Evolutionary conservation across 2,797 vertebrate genomes (phyloP), one percentile per base, ranked within the genome.

Genomic region (Molossus molossus): DNA sequence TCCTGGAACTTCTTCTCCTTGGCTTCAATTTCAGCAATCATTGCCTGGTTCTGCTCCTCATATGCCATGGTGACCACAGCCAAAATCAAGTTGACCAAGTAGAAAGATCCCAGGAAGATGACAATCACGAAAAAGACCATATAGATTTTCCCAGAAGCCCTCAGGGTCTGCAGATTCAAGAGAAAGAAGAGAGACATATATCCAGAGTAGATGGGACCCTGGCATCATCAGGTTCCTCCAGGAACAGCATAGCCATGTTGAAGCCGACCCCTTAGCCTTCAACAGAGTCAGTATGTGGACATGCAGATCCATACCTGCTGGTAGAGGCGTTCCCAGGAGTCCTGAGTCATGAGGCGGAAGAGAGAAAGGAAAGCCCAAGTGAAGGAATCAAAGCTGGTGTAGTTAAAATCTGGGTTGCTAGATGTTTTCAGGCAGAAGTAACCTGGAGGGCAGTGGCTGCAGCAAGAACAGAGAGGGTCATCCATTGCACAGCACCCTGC

Each of bases 21-120:
- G 96, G 99, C 99, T 98, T 99, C 99, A 0, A 99, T 99, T 98
- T 99, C 99, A 13, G 99, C 99, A 12, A 99, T 99, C 80, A 99
- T 99, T 8, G 99, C 99, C 97, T 99, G 99, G 97, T 99, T 99
- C 98, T 99, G 99, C 90, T 99, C 99, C 97, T 99, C 99, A 0
- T 99, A 99, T 2, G 99, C 99, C 99, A 99, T 99, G 79, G 99
- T 99, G 90, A 99, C 99, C 33, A 99, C 99, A 20, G 99, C 99
- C 98, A 99, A 98, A 98, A 99, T 99, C 97, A 99, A 98, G 98
- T 99, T 99, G 97, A 99, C 99, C 97, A 99, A 98, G 98, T 99
- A 99, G 98, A 99, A 99, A 3, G 99, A 99, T 64, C 99, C 99
- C 98, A 99, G 97, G 98, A 99, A 99, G 97, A 99, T 99, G 70